Percentiles rank a stretch among this genome's conserved stretches.
These are phyloP conservation scores for Syndactyla subalaris DNA, from an alignment of 2,797 vertebrate genomes.

Conservation along the genomic window DNA sequence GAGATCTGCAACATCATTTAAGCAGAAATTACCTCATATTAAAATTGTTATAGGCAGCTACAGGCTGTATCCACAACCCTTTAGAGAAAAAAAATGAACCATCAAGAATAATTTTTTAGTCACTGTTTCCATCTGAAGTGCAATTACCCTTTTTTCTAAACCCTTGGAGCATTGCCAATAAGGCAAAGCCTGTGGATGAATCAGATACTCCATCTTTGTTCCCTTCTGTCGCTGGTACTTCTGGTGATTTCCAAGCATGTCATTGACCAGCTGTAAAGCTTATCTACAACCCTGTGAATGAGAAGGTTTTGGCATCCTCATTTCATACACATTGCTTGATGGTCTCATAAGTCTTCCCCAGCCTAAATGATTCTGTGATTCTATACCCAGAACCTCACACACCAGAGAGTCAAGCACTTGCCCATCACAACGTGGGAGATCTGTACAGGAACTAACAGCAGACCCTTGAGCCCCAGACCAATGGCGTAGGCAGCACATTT, in stretches of 20 bases:
- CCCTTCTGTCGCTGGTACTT: neutral
- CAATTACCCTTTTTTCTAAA: neutral
- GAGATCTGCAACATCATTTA: neutral
- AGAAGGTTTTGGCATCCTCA: neutral
- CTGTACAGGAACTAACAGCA: neutral
- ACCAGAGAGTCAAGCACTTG: neutral
- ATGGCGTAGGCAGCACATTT: neutral
- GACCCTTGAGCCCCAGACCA: neutral
- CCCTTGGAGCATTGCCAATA: neutral
- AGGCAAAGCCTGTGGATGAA: neutral
- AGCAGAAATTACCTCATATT: slow-evolving; percentile 12
- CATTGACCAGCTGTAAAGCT: neutral
- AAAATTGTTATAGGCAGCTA: slow-evolving; percentile 9
- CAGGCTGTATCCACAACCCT: neutral
- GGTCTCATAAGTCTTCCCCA: neutral
- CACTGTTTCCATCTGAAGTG: neutral
- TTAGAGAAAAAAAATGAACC: neutral
- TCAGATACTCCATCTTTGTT: neutral
- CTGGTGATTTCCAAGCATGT: neutral
- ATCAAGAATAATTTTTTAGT: neutral
- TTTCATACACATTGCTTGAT: neutral
- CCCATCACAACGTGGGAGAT: neutral
- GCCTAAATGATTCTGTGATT: neutral
- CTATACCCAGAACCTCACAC: neutral
- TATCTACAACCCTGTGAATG: neutral